Evolutionary conservation across 2,113 vertebrate species (phyloP).

Genomic region (Rutilus rutilus): DNA sequence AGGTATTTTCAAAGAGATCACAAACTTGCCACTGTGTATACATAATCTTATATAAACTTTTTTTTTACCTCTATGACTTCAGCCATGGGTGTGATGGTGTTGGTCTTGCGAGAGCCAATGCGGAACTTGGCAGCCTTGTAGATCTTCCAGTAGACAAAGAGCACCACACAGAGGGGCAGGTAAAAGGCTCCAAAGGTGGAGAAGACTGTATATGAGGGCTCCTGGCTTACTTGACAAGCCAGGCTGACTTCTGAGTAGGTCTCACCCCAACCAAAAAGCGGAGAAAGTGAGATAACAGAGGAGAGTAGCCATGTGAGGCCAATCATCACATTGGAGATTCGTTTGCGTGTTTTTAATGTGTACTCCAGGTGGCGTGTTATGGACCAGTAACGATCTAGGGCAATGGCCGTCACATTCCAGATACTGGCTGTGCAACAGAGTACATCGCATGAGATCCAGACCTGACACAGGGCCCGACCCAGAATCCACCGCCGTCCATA

Average conservation of each 20-base stretch:
- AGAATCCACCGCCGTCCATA: conserved; percentile 88
- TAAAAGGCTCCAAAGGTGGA: conserved; percentile 97
- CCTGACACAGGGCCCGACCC: conserved; percentile 87
- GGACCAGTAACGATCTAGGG: conserved; percentile 97
- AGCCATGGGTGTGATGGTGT: conserved; percentile 87
- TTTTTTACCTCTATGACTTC: conserved; percentile 68
- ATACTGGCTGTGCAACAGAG: conserved; percentile 98
- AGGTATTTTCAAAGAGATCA: neutral
- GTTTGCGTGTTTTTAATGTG: conserved; percentile 85
- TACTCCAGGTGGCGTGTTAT: conserved; percentile 94
- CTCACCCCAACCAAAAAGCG: conserved; percentile 94
- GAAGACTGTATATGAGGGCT: conserved; percentile 93
- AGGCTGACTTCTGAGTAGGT: conserved; percentile 84
- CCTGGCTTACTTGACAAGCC: conserved; percentile 92
- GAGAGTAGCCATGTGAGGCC: conserved; percentile 90
- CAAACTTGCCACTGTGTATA: neutral
- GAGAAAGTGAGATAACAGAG: conserved; percentile 89
- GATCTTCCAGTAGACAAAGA: conserved; percentile 99
- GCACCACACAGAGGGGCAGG: conserved; percentile 91
- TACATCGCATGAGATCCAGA: conserved; percentile 94
- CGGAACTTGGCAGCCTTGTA: conserved; percentile 94
- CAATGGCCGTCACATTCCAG: conserved; percentile 97
- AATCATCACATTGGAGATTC: conserved; percentile 93
- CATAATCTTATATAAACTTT: neutral
- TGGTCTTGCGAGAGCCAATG: conserved; percentile 85